Evolutionary conservation across 2,888 invertebrate species (phyloP), one percentile per base, ranked within the genome.

Genomic region (Drosophila diplacantha): DNA sequence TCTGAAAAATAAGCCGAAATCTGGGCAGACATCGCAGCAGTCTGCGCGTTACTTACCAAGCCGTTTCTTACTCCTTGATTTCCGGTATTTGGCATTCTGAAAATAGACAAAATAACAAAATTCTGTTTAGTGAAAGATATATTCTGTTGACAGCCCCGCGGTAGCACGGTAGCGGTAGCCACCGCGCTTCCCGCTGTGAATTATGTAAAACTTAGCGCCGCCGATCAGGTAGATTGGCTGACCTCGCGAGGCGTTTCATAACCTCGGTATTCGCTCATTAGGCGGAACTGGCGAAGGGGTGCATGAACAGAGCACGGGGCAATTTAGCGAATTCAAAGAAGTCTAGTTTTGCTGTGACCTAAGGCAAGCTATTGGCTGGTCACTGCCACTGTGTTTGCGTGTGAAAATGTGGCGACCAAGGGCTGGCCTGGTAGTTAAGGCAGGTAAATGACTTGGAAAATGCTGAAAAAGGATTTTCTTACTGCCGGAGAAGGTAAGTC

Each of bases 41-140:
- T 31, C 16, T 14, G 7, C 3, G 7, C 1, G n/a, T 22, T 41
- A 77, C 81, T 75, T 65, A 80, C 80, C 83, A 80, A 62, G 37
- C 72, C 64, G 18, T 12, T 37, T 31, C 72, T 74, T 22, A 75
- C 68, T 63, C 77, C 83, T 64, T 82, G 78, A 77, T 75, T 81
- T 74, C 69, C 65, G 56, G 31, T 66, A 67, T 71, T 73, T 14
- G 75, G 72, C 64, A 83, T 84, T 75, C 87, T 87, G 77, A 55
- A 84, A 85, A 53, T n/a, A 50, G 31, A 50, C 20, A 43, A 63
- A 62, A 44, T 54, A 51, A 14, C 44, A 20, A 24, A 38, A 32
- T 34, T 31, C 20, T 20, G 26, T 18, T 55, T 20, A 74, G 62
- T 52, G 8, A 35, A 39, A 56, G 44, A 56, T 49, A 51, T 51